Base-by-base conservation (phyloP, 1,140 invertebrate species). In the Papilio xuthus region DNA sequence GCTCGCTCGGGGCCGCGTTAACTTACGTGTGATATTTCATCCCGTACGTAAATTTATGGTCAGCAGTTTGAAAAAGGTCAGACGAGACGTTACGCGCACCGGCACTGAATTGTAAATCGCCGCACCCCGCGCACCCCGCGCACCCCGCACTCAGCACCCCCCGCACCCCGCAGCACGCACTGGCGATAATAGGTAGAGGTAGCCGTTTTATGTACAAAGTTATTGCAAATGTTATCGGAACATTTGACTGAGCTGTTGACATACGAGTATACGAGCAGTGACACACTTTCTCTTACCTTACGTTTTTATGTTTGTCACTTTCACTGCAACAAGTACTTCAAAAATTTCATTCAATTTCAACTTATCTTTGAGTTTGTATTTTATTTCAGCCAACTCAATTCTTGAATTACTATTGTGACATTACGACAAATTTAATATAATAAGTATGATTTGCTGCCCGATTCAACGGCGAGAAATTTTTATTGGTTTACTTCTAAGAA, bases 61-160 rank as follows among this genome's bases (percentile, higher is more conserved):
- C 60, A 67, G 60, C 60, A 67, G 60, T 67, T 67, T 67, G 60
- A 67, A 67, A 67, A 67, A 67, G 60, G 60, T 67, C 60, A 67
- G 60, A 67, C 26, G 60, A 67, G 60, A 67, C 60, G 60, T 67
- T 67, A 67, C 60, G 23, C 60, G 60, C 60, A 67, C 60, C 60
- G 60, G 60, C 60, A 67, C 60, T 67, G 26, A 28, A 67, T 67
- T 67, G 60, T 67, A 32, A 67, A 60, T 60, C 20, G 56, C 56
- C 56, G 20, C 20, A 13, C 56, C 20, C 6, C 56, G 10, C 56
- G 13, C 44, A 47, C 12, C 50, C 18, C 18, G 18, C 18, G 50
- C 50, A 53, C 50, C 50, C 50, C 18, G 10, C 20, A 12, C 10
- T 6, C 15, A 3, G 50, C 50, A 53, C 23, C 23, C 9, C 18